A percentile compares a stretch with the other conserved stretches of the same genome.
Evolutionary conservation across 2,888 invertebrate species (phyloP).

Genomic region (Arge pagana): DNA sequence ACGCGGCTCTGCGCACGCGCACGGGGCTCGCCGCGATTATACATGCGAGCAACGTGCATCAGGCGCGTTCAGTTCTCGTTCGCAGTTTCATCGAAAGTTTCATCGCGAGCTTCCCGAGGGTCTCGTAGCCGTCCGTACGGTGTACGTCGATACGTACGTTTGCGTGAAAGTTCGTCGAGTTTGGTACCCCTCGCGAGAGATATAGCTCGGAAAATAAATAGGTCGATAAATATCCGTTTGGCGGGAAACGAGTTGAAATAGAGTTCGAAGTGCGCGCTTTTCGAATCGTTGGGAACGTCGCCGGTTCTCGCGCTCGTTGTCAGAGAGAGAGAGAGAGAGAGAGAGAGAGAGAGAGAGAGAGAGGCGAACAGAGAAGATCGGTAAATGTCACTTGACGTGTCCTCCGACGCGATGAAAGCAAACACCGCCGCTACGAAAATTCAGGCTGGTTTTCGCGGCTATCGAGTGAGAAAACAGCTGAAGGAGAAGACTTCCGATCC

Average conservation of each 20-base stretch:
- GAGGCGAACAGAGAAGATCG: not conserved
- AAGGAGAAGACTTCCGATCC: conserved; percentile 36
- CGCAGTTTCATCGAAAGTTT: not conserved
- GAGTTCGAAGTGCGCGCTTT: not conserved
- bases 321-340: conserved; percentile 3
- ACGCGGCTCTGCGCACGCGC: conserved; percentile 15
- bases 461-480: conserved; percentile 61
- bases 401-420: conserved; percentile 40
- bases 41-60: conserved; percentile 7
- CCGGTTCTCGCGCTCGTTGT: not conserved
- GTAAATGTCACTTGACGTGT: conserved; percentile 23
- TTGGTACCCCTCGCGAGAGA: no score
- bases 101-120: no score
- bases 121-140: no score
- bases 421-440: conserved; percentile 62
- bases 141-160: no score
- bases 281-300: not conserved
- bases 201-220: no score
- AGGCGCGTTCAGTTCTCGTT: conserved; percentile 4
- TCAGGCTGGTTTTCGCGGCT: conserved; percentile 64
- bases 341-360: not conserved
- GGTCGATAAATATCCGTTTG: no score
- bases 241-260: no score
- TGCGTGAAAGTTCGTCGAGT: no score
- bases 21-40: conserved; percentile 8